phyloP scores from a whole-genome alignment of 2,888 invertebrate species.

The Pediacus dermestoides region DNA sequence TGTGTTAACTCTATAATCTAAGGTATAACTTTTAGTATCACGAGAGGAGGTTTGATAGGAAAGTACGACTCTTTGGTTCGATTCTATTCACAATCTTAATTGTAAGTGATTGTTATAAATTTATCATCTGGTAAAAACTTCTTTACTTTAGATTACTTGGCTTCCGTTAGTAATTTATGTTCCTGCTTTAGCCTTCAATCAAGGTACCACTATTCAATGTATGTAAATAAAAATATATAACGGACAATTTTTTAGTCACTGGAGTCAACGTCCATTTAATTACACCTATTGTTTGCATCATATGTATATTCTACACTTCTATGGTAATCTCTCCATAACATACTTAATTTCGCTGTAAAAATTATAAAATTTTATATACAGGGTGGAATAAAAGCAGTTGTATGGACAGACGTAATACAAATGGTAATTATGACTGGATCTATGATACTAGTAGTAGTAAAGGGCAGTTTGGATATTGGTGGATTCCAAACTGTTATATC shows the following conservation, averaged over 20 bases:
- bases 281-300: constrained; percentile 75
- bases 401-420: constrained; percentile 81
- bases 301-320: constrained; percentile 76
- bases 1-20: neutral
- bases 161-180: constrained; percentile 43
- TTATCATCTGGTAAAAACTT: neutral
- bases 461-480: constrained; percentile 71
- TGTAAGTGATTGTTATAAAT: constrained; percentile 1
- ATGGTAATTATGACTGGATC: constrained; percentile 72
- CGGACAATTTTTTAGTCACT: constrained; percentile 66
- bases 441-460: constrained; percentile 67
- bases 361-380: constrained; percentile 11
- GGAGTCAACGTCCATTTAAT: constrained; percentile 78
- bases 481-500: constrained; percentile 50
- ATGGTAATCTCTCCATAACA: too few species aligned
- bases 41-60: constrained; percentile 29
- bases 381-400: constrained; percentile 75
- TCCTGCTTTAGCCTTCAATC: constrained; percentile 33
- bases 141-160: constrained; percentile 43
- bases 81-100: constrained; percentile 28
- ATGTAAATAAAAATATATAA: constrained; percentile 6
- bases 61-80: constrained; percentile 30
- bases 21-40: constrained; percentile 27
- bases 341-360: constrained; percentile 8
- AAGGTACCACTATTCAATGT: constrained; percentile 2